These are phyloP conservation scores for Genyomyrus donnyi DNA, from an alignment of 2,113 vertebrate genomes.

Conservation along the genomic window DNA sequence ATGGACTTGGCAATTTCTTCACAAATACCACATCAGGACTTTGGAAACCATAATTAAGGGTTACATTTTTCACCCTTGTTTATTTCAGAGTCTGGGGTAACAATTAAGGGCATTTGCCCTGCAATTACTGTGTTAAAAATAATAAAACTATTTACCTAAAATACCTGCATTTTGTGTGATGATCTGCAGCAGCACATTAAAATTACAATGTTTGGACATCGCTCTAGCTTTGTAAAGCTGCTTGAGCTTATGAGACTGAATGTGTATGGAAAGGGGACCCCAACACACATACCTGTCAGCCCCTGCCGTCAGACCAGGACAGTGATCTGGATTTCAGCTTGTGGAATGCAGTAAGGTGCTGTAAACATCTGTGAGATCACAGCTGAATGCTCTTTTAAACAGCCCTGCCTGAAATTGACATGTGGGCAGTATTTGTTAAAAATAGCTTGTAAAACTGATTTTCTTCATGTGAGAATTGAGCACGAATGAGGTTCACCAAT, in stretches of 20 bases:
- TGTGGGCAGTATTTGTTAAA: neutral
- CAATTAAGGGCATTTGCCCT: slow-evolving; percentile 71
- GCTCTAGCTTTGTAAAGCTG: slow-evolving; percentile 42
- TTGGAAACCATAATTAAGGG: slow-evolving; percentile 65
- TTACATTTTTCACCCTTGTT: slow-evolving; percentile 65
- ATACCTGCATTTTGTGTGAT: slow-evolving; percentile 66
- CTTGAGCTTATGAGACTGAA: slow-evolving; percentile 44
- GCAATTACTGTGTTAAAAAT: slow-evolving; percentile 73
- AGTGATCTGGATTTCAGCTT: neutral
- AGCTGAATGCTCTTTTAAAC: neutral
- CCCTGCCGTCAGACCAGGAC: neutral
- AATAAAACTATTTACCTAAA: slow-evolving; percentile 71
- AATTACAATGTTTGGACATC: slow-evolving; percentile 60
- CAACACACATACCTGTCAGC: neutral
- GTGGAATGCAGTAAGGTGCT: neutral
- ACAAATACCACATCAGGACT: slow-evolving; percentile 67
- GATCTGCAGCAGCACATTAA: slow-evolving; percentile 60
- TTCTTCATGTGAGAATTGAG: neutral
- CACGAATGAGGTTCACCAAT: neutral
- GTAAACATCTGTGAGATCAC: neutral
- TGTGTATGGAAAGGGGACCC: slow-evolving; percentile 37
- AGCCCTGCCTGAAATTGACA: neutral
- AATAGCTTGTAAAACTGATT: neutral
- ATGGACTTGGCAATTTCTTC: slow-evolving; percentile 60
- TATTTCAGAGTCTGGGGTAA: slow-evolving; percentile 67